Percentiles rank a stretch among this genome's conserved stretches.
Conservation (phyloP, 1,140 invertebrate species). For the Drosophila asahinai region DNA sequence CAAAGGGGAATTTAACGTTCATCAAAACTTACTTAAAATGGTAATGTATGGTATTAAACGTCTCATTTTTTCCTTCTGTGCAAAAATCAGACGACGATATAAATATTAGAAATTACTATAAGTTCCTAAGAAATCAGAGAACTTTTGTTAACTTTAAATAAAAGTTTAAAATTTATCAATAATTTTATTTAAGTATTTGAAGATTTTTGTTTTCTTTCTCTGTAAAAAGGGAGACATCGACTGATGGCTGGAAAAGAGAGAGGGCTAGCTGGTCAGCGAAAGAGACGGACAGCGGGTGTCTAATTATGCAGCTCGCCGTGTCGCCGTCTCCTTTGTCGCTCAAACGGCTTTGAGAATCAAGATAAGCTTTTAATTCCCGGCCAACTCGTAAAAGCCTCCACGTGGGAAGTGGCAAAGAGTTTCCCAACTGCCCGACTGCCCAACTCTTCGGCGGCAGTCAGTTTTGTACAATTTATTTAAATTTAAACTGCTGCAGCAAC, state of each 20-base stretch:
- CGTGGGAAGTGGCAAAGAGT: constrained; percentile 66
- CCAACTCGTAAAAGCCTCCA: constrained; percentile 65
- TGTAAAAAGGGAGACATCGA: not conserved
- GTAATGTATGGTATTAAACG: too few relatives aligned
- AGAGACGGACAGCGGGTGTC: constrained; percentile 63
- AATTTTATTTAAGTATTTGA: too few relatives aligned
- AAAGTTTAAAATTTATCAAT: too few relatives aligned
- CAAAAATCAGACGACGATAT: too few relatives aligned
- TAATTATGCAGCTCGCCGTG: constrained; percentile 72
- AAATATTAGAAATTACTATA: too few relatives aligned
- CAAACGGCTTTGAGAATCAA: constrained; percentile 80
- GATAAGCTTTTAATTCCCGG: constrained; percentile 80
- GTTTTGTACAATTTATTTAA: constrained; percentile 83
- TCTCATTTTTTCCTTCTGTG: too few relatives aligned
- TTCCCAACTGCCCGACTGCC: constrained; percentile 9
- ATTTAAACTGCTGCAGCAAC: constrained; percentile 74
- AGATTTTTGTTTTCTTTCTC: too few relatives aligned
- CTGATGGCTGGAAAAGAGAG: constrained; percentile 2
- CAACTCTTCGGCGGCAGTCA: constrained; percentile 31
- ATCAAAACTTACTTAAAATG: too few relatives aligned
- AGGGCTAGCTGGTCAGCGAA: constrained; percentile 12
- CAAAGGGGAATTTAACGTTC: too few relatives aligned
- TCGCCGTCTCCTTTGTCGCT: constrained; percentile 74
- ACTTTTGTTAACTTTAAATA: too few relatives aligned
- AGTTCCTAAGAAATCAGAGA: too few relatives aligned